A percentile compares a stretch with the other conserved stretches of the same genome.
These are phyloP conservation scores for Gymnobelideus leadbeateri DNA, from an alignment of 2,113 vertebrate genomes.

Conservation along the genomic window DNA sequence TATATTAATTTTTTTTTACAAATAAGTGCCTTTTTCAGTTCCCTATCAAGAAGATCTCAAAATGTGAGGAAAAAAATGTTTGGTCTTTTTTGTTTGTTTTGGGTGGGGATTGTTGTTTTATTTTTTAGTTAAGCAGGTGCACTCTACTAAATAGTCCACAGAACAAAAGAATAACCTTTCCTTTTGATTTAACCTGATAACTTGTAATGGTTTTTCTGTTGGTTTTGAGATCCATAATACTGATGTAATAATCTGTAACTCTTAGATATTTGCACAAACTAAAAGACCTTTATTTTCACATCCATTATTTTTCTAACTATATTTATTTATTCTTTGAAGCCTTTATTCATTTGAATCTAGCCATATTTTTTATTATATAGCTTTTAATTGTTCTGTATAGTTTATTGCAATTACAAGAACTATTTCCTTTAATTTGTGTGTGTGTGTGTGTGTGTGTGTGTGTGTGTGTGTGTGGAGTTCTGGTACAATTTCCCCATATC, in stretches of 20 bases:
- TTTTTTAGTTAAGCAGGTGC: not conserved
- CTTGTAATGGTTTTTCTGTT: not conserved
- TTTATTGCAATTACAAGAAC: not conserved
- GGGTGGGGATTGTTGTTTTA: not conserved
- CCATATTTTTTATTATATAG: not conserved
- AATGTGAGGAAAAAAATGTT: not conserved
- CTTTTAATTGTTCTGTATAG: conserved; percentile 19
- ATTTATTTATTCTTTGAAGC: not conserved
- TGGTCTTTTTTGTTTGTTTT: conserved; percentile 19
- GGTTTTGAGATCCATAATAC: not conserved
- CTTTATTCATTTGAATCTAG: not conserved
- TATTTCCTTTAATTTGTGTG: conserved; percentile 24
- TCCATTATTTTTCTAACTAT: not conserved
- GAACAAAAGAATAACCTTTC: not conserved
- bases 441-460: not conserved
- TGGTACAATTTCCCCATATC: conserved; percentile 17
- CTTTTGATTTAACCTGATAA: not conserved
- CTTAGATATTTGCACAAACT: not conserved
- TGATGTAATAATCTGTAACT: not conserved
- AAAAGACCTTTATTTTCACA: not conserved
- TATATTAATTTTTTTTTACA: not conserved
- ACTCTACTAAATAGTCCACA: conserved; percentile 19
- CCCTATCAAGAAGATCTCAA: conserved; percentile 8
- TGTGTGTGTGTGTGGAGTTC: not conserved
- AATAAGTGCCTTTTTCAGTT: conserved; percentile 35